These are phyloP conservation scores for Caenorhabditis latens DNA, from an alignment of 1,140 invertebrate species.

Conservation along the genomic window DNA sequence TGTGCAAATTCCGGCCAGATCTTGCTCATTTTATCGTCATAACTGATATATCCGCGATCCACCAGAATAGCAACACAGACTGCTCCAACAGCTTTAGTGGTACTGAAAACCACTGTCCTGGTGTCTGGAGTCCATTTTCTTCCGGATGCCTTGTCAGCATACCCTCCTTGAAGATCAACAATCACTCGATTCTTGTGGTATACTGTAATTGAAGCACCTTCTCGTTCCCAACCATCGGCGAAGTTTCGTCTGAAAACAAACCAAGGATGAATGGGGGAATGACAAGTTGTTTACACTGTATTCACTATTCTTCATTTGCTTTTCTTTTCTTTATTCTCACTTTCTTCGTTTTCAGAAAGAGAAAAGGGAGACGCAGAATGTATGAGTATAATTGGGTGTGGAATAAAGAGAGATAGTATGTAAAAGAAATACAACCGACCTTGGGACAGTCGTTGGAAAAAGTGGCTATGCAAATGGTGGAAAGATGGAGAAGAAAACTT, in stretches of 20 bases:
- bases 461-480: not conserved
- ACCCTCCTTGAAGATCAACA: slow-evolving; percentile 75
- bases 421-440: not conserved
- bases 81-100: slow-evolving; percentile 77
- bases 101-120: slow-evolving; percentile 73
- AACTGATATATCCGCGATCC: slow-evolving; percentile 78
- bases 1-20: slow-evolving; percentile 80
- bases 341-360: not conserved
- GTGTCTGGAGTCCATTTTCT: slow-evolving; percentile 71
- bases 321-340: slow-evolving; percentile 28
- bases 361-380: not conserved
- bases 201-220: slow-evolving; percentile 74
- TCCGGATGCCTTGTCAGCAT: slow-evolving; percentile 69
- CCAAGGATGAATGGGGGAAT: not conserved
- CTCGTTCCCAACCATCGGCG: slow-evolving; percentile 74
- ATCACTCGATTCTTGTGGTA: slow-evolving; percentile 73
- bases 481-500: not conserved
- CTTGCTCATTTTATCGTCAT: slow-evolving; percentile 77
- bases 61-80: slow-evolving; percentile 78
- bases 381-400: not conserved
- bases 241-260: slow-evolving; percentile 70
- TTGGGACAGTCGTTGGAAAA: not conserved
- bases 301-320: slow-evolving; percentile 4
- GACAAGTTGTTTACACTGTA: slow-evolving; percentile 27
- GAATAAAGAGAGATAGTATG: not conserved